Percentiles rank a stretch among this genome's conserved stretches.
phyloP scores from a whole-genome alignment of 2,113 vertebrate species.

The Cyrtonyx montezumae region DNA sequence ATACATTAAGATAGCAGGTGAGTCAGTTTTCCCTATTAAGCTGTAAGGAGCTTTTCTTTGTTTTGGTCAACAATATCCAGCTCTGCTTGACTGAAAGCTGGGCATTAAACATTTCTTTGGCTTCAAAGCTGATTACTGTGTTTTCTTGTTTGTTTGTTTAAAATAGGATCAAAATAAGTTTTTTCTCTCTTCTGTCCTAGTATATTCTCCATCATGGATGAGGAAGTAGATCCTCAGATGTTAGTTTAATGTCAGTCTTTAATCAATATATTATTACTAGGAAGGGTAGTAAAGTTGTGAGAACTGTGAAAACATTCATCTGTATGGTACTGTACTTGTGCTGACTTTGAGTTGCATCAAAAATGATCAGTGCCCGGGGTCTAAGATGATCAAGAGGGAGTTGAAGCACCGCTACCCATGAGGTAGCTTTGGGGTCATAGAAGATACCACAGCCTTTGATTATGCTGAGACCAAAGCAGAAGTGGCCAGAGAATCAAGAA shows the following conservation, averaged over 20 bases:
- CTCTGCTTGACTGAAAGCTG: neutral
- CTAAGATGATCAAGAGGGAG: neutral
- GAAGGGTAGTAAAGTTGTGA: neutral
- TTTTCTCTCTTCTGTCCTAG: neutral
- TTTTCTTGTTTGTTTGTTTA: neutral
- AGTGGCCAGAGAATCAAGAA: neutral
- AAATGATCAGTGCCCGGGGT: neutral
- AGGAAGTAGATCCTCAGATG: neutral
- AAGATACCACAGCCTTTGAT: neutral
- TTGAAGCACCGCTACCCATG: neutral
- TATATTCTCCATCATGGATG: neutral
- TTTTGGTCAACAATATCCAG: neutral
- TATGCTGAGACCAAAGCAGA: neutral
- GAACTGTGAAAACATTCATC: neutral
- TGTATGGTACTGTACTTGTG: neutral
- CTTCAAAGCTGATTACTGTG: neutral
- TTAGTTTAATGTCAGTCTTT: neutral
- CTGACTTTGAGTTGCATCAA: neutral
- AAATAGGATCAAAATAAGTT: neutral
- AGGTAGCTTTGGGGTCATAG: neutral
- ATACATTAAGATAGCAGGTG: neutral
- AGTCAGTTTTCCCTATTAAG: neutral
- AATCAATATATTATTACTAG: neutral
- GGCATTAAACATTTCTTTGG: neutral
- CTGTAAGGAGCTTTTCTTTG: neutral